Evolutionary conservation across 1,140 invertebrate genomes (phyloP).

Genomic region (Tetragonula clypearis): DNA sequence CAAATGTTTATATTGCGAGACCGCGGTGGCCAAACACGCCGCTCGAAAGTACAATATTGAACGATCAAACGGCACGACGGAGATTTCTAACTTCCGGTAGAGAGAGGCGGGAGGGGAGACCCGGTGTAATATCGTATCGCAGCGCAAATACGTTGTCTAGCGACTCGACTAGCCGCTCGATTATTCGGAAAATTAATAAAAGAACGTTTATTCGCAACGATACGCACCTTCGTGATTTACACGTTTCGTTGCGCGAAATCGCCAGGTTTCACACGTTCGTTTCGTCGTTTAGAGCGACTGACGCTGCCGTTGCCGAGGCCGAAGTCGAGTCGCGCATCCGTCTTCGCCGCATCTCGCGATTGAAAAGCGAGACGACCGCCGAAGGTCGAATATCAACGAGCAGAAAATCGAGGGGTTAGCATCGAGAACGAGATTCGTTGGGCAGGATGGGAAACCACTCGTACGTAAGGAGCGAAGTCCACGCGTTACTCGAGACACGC

Average conservation of each 20-base stretch:
- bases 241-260: background rate
- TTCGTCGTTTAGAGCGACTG: no score
- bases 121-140: background rate
- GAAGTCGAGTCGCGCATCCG: no score
- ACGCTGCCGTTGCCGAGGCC: no score
- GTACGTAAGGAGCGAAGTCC: background rate
- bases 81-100: constrained; percentile 1
- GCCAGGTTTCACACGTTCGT: background rate
- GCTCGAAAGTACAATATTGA: constrained; percentile 38
- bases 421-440: background rate
- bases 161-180: background rate
- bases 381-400: background rate
- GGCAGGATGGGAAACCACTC: no score
- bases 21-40: constrained; percentile 25
- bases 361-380: background rate
- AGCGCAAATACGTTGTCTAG: background rate
- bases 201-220: background rate
- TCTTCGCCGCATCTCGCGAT: background rate
- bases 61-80: constrained; percentile 1
- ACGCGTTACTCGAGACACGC: background rate
- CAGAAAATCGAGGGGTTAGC: background rate
- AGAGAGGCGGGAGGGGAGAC: no score
- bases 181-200: constrained; percentile 4
- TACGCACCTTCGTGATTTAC: background rate
- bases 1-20: constrained; percentile 23